phyloP scores from a whole-genome alignment of 2,113 vertebrate species.

The Hydrochoerus hydrochaeris region DNA sequence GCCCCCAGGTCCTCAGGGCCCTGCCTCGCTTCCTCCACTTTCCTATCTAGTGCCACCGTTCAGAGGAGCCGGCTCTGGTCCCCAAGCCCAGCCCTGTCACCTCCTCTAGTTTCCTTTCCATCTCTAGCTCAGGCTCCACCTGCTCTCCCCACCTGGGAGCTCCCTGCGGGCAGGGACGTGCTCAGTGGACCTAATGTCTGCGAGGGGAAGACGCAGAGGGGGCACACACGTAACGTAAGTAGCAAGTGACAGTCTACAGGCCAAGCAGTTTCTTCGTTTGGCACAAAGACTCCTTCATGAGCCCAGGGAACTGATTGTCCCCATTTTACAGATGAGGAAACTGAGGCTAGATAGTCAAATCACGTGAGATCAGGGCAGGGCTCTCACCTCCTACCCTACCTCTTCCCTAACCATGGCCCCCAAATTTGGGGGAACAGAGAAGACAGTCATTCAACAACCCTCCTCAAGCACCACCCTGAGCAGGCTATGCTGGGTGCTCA shows the following conservation, averaged over 20 bases:
- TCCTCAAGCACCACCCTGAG: not conserved
- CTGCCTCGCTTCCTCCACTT: not conserved
- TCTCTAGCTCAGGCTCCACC: not conserved
- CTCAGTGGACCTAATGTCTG: not conserved
- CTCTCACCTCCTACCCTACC: not conserved
- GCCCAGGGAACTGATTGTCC: not conserved
- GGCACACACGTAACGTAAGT: not conserved
- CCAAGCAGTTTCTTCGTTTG: not conserved
- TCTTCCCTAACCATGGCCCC: not conserved
- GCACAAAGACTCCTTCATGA: not conserved
- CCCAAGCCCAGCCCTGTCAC: not conserved
- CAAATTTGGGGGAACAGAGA: not conserved
- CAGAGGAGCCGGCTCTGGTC: not conserved
- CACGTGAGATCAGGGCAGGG: not conserved
- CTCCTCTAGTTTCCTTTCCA: not conserved
- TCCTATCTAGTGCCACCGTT: not conserved
- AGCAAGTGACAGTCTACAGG: not conserved
- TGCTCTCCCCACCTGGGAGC: not conserved
- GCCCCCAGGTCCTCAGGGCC: not conserved
- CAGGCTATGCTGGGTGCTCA: not conserved
- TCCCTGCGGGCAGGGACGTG: not conserved
- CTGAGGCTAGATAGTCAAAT: not conserved
- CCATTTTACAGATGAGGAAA: not conserved
- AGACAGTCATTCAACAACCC: not conserved
- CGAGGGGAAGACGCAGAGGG: not conserved